phyloP scores from a whole-genome alignment of 2,113 vertebrate genomes.

The Spea bombifrons region DNA sequence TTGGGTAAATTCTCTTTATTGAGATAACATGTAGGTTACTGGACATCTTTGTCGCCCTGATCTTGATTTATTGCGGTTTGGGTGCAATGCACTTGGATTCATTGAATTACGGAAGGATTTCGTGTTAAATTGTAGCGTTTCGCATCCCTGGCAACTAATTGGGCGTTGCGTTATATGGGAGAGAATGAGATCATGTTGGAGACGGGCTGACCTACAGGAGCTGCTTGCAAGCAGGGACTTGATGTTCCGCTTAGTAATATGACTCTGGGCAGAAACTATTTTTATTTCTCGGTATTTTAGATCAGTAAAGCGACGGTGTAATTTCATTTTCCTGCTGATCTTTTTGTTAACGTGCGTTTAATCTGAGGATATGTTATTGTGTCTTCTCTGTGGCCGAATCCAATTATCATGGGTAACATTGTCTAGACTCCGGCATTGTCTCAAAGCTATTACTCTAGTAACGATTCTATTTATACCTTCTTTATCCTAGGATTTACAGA shows the following conservation, averaged over 20 bases:
- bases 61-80: neutral
- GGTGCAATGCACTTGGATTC: neutral
- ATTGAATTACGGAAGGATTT: neutral
- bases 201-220: slow-evolving; percentile 47
- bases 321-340: no score
- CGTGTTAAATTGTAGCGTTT: neutral
- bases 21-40: neutral
- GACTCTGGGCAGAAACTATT: neutral
- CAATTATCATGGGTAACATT: no score
- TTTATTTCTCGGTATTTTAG: neutral
- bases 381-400: no score
- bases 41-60: no score
- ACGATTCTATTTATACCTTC: no score
- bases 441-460: no score
- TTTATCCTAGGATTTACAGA: no score
- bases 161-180: slow-evolving; percentile 12
- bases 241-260: slow-evolving; percentile 51
- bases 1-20: neutral
- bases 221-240: slow-evolving; percentile 51
- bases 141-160: slow-evolving; percentile 5
- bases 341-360: no score
- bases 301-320: neutral
- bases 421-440: no score
- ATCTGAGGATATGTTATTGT: no score
- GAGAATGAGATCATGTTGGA: slow-evolving; percentile 62